phyloP scores from a whole-genome alignment of 2,113 vertebrate species.

The Neogobius melanostomus region DNA sequence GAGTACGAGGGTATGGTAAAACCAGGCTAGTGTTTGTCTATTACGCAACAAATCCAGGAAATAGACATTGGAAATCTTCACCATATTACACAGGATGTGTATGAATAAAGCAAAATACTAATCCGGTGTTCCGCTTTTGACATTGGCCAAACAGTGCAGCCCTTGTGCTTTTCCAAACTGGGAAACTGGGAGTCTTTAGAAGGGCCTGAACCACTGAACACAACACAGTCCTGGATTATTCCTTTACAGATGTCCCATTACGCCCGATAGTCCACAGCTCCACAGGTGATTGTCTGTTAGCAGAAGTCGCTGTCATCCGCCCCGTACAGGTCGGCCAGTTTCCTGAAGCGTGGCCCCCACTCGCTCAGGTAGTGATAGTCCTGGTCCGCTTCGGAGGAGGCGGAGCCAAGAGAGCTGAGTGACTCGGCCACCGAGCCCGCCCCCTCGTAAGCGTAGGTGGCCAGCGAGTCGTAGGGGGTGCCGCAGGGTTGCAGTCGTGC shows the following conservation, averaged over 20 bases:
- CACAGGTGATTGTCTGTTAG: constrained; percentile 66
- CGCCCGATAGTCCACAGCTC: background rate
- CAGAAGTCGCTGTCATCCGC: constrained; percentile 88
- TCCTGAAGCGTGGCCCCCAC: constrained; percentile 95
- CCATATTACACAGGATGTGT: too few species aligned
- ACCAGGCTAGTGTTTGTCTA: too few species aligned
- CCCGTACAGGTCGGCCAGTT: constrained; percentile 92
- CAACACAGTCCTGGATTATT: background rate
- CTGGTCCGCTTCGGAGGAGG: constrained; percentile 85
- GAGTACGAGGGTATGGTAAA: too few species aligned
- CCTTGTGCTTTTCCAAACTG: background rate
- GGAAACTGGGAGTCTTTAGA: background rate
- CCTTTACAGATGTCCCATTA: background rate
- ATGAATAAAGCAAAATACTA: too few species aligned
- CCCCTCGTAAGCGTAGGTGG: constrained; percentile 94
- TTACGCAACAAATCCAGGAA: too few species aligned
- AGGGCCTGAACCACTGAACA: background rate
- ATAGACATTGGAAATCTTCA: too few species aligned
- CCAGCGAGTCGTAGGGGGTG: constrained; percentile 92
- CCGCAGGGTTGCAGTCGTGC: constrained; percentile 86
- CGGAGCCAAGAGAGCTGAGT: constrained; percentile 91
- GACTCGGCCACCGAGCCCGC: constrained; percentile 89
- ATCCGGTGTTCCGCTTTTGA: too few species aligned
- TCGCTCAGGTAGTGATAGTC: constrained; percentile 96
- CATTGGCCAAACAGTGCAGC: too few species aligned